Conservation (phyloP, 2,888 invertebrate genomes). For the Leucozona laternaria region DNA sequence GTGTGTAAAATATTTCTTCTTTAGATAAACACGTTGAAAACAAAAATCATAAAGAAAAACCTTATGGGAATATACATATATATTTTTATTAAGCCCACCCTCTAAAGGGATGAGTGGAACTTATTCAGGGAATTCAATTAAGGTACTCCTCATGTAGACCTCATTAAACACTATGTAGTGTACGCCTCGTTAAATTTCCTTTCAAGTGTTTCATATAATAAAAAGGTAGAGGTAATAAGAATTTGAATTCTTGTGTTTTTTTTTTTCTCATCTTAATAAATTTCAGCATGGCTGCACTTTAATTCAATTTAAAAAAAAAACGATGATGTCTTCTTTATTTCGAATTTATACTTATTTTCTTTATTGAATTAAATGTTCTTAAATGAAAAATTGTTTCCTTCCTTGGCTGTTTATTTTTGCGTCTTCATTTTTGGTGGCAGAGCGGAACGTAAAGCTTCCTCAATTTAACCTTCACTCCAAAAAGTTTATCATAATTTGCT, state of each 20-base stretch:
- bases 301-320: slow-evolving; percentile 17
- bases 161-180: slow-evolving; percentile 24
- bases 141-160: background rate
- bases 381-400: background rate
- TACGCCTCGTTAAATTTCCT: slow-evolving; percentile 37
- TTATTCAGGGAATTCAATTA: slow-evolving; percentile 20
- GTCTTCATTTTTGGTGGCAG: background rate
- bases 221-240: slow-evolving; percentile 6
- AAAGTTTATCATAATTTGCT: background rate
- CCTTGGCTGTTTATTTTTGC: background rate
- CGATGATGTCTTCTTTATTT: slow-evolving; percentile 3
- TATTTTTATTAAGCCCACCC: background rate
- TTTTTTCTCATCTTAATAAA: slow-evolving; percentile 18
- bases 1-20: background rate
- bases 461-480: background rate
- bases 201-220: slow-evolving; percentile 23
- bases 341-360: background rate
- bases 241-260: background rate
- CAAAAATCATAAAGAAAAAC: background rate
- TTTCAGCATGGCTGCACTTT: slow-evolving; percentile 48
- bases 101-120: background rate
- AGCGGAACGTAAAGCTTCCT: background rate
- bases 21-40: background rate
- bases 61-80: background rate
- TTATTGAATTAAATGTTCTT: slow-evolving; percentile 1